phyloP scores from a whole-genome alignment of 2,888 invertebrate genomes.

The Sarcophaga variegata region DNA sequence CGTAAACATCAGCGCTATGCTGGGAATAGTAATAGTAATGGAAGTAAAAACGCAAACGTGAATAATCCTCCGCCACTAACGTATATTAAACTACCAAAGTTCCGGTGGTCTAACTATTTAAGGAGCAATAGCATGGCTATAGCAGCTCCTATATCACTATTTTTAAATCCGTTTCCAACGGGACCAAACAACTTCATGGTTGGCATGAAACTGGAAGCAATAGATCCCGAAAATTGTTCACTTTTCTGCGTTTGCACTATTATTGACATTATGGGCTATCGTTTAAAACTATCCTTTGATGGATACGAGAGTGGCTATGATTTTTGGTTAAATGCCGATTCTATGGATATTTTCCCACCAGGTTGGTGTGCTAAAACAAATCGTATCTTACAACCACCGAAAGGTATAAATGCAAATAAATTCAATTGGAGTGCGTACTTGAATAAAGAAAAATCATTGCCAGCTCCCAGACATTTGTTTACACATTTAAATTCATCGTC shows the following conservation, averaged over 20 bases:
- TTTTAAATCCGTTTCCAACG: constrained; percentile 89
- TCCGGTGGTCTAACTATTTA: constrained; percentile 94
- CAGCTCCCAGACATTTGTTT: constrained; percentile 91
- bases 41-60: not conserved
- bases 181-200: constrained; percentile 89
- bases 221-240: constrained; percentile 95
- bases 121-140: constrained; percentile 86
- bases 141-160: constrained; percentile 90
- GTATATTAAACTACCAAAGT: constrained; percentile 78
- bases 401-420: constrained; percentile 84
- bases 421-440: constrained; percentile 95
- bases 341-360: constrained; percentile 94
- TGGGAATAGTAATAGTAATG: constrained; percentile 14
- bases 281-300: constrained; percentile 94
- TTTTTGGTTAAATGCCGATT: constrained; percentile 96
- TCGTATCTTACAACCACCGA: constrained; percentile 90
- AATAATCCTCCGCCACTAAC: constrained; percentile 56
- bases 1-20: constrained; percentile 58
- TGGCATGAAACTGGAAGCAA: constrained; percentile 95
- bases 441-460: constrained; percentile 87
- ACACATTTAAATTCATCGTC: constrained; percentile 85
- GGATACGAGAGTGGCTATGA: constrained; percentile 94
- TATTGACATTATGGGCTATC: constrained; percentile 90
- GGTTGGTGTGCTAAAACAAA: constrained; percentile 96
- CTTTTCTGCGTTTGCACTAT: constrained; percentile 94